Evolutionary conservation across 1,140 invertebrate species (phyloP), one percentile per base, ranked within the genome.

Genomic region (Idris sp.): DNA sequence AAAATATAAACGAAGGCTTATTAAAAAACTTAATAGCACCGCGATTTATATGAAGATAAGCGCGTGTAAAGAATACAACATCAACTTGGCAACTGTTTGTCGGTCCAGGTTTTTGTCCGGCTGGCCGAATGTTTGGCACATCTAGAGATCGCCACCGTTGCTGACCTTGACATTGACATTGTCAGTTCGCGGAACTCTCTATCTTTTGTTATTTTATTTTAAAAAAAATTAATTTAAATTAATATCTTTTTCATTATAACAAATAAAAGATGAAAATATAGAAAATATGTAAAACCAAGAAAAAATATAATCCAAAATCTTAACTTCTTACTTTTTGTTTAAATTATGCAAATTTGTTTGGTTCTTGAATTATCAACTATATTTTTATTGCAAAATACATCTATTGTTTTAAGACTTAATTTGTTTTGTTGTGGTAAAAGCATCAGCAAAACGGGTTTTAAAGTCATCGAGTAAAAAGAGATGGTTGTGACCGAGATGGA

Each of bases 111-210:
- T 38, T 72, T 51, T n/a, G n/a, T n/a, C n/a, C 59, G 46, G 73
- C 35, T 54, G 59, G 36, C 35, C 43, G 30, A 46, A 61, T 53
- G 44, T 64, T 62, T 46, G 64, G 43, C 54, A 51, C 44, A 59
- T 43, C 72, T 48, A 62, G 53, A 51, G 43, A 46, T 35, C 73
- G 73, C 65, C 58, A 71, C 51, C 22, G 35, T 72, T 74, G 79
- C 79, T 83, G 85, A 86, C 86, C 86, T 87, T 87, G 86, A 87
- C 86, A 87, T 81, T 87, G 86, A 86, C 86, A 86, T 86, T 86
- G 84, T 18, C 54, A 49, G 8, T 58, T 56, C 58, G 48, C 46
- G 67, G 48, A 61, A 61, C 41, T 62, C 58, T 25, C 43, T 62
- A 36, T 35, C 35, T 41, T 62, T 46, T 46, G 38, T n/a, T n/a